Percentiles rank a stretch among this genome's conserved stretches.
Evolutionary conservation across 2,113 vertebrate genomes (phyloP).

Genomic region (Mesembrinibis cayennensis): DNA sequence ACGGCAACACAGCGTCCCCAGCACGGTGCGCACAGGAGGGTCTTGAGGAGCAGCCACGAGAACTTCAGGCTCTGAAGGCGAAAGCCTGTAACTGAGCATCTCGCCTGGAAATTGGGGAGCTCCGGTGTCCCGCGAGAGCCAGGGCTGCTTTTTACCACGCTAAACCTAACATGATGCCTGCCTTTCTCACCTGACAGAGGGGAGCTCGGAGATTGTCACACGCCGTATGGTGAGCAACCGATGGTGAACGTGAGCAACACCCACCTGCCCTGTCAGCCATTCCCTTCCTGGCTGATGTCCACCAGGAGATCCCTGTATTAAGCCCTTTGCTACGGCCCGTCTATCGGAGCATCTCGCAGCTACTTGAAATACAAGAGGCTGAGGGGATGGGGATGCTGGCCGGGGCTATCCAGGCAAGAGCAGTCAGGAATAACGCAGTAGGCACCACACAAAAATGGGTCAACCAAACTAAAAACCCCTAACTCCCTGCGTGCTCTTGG

Average conservation of each 20-base stretch:
- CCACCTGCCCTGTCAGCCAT: not conserved
- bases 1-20: fast-evolving
- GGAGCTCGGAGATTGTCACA: fast-evolving
- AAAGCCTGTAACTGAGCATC: not conserved
- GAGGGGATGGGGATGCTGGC: not conserved
- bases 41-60: not conserved
- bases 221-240: not conserved
- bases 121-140: not conserved
- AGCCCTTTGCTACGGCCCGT: fast-evolving
- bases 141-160: no score
- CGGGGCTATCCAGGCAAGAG: fast-evolving
- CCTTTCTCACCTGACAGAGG: not conserved
- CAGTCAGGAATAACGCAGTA: fast-evolving
- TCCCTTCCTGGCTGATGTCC: not conserved
- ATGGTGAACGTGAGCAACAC: fast-evolving
- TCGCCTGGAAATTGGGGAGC: not conserved
- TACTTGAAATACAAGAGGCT: not conserved
- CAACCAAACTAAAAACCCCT: not conserved
- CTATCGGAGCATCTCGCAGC: not conserved
- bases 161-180: not conserved
- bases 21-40: not conserved
- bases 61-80: not conserved
- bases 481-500: fast-evolving
- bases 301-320: not conserved
- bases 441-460: fast-evolving